Conservation (phyloP, 2,113 vertebrate species). For the Arvicanthis niloticus region DNA sequence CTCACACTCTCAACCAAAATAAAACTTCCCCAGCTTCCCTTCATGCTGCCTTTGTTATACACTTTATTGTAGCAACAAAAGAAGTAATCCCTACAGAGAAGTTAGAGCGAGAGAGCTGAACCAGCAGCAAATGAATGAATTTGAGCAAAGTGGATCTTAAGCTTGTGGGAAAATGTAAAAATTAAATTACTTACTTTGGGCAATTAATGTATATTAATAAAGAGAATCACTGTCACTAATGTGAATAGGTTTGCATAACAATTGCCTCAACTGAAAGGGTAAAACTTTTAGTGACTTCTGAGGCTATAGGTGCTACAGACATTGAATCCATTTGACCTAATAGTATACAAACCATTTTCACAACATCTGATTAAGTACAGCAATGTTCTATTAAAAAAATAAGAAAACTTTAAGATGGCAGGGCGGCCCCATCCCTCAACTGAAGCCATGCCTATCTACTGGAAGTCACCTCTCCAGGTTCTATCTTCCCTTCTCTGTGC, state of each 20-base stretch:
- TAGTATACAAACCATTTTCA: not conserved
- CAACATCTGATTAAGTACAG: not conserved
- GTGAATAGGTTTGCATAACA: not conserved
- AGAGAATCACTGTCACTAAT: not conserved
- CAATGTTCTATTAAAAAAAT: not conserved
- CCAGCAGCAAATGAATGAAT: rapidly evolving
- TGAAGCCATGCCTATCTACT: too few relatives aligned
- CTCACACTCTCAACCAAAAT: not conserved
- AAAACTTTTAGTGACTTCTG: not conserved
- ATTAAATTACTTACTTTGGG: not conserved
- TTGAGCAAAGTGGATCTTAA: not conserved
- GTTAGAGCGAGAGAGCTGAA: too few relatives aligned
- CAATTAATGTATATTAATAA: not conserved
- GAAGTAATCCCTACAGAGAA: not conserved
- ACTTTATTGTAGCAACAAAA: not conserved
- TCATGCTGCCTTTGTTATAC: not conserved
- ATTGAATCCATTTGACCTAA: not conserved
- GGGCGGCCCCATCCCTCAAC: too few relatives aligned
- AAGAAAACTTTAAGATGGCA: too few relatives aligned
- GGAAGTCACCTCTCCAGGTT: too few relatives aligned
- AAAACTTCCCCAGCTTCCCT: not conserved
- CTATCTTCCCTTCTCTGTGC: too few relatives aligned
- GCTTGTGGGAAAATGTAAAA: not conserved
- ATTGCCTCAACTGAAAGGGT: not conserved
- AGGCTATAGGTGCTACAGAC: not conserved